Evolutionary conservation across 1,140 invertebrate genomes (phyloP).

Genomic region (Achatina immaculata): DNA sequence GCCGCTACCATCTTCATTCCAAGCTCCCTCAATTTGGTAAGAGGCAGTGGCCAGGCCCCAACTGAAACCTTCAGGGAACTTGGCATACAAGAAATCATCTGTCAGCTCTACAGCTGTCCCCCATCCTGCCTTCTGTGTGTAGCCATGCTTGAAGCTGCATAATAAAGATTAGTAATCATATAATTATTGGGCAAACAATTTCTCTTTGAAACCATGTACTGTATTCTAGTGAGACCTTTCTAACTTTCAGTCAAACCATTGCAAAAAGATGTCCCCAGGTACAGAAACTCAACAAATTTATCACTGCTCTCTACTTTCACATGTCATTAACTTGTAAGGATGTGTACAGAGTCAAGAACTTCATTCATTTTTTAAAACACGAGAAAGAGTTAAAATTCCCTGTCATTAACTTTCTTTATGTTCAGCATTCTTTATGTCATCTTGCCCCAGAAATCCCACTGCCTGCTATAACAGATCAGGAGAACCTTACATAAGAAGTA

Average conservation of each 20-base stretch:
- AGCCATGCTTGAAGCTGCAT: conserved; percentile 49
- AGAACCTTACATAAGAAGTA: too few species aligned
- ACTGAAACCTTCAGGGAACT: conserved; percentile 67
- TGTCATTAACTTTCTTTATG: too few species aligned
- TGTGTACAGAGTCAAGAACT: too few species aligned
- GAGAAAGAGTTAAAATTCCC: too few species aligned
- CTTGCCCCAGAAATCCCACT: too few species aligned
- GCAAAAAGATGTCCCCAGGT: too few species aligned
- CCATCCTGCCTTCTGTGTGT: conserved; percentile 43
- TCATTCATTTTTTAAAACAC: too few species aligned
- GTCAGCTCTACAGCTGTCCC: conserved; percentile 31
- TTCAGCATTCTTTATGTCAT: too few species aligned
- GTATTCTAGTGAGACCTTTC: not conserved
- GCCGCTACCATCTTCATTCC: conserved; percentile 67
- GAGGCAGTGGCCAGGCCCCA: conserved; percentile 70
- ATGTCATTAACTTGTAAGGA: too few species aligned
- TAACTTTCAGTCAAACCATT: not conserved
- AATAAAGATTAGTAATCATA: conserved; percentile 14
- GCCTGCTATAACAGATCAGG: too few species aligned
- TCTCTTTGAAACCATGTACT: not conserved
- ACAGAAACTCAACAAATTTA: too few species aligned
- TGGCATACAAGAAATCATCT: conserved; percentile 42
- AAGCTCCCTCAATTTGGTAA: conserved; percentile 72
- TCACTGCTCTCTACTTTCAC: too few species aligned
- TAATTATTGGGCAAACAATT: not conserved